Evolutionary conservation across 2,888 invertebrate species (phyloP).

Genomic region (Sericinus montela): DNA sequence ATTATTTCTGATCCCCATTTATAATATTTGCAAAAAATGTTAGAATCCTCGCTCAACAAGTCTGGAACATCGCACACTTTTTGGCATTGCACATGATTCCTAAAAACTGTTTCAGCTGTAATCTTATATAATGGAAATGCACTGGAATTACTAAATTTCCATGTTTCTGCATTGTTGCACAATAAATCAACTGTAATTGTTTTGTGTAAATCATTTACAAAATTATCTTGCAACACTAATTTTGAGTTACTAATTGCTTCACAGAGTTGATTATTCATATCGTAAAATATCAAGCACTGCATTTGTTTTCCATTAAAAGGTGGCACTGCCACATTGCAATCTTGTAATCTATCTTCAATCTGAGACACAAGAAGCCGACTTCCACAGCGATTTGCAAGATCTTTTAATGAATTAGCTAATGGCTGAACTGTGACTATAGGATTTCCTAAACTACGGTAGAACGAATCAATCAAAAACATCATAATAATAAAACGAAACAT

Average conservation of each 20-base stretch:
- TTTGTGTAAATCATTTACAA: slow-evolving; percentile 31
- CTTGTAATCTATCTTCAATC: slow-evolving; percentile 38
- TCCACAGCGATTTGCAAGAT: slow-evolving; percentile 44
- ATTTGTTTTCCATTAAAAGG: slow-evolving; percentile 39
- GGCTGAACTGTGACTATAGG: slow-evolving; percentile 32
- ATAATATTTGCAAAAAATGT: slow-evolving; percentile 61
- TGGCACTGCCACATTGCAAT: slow-evolving; percentile 40
- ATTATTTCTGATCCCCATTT: slow-evolving; percentile 52
- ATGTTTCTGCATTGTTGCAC: slow-evolving; percentile 48
- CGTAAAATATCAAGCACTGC: slow-evolving; percentile 61
- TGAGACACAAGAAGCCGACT: slow-evolving; percentile 42
- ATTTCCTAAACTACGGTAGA: slow-evolving; percentile 46
- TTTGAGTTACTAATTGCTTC: slow-evolving; percentile 33
- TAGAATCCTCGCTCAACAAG: slow-evolving; percentile 41
- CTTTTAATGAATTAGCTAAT: slow-evolving; percentile 25
- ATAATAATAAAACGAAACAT: slow-evolving; percentile 52
- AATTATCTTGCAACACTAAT: slow-evolving; percentile 36
- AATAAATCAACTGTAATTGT: slow-evolving; percentile 38
- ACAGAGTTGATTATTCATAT: slow-evolving; percentile 60
- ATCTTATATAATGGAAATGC: slow-evolving; percentile 35
- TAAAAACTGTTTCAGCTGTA: slow-evolving; percentile 37
- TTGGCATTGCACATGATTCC: slow-evolving; percentile 38
- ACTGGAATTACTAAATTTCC: slow-evolving; percentile 43
- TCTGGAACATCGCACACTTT: slow-evolving; percentile 47
- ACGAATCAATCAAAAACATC: slow-evolving; percentile 48